Evolutionary conservation across 2,797 vertebrate species (phyloP).

Genomic region (Semaprochilodus insignis): DNA sequence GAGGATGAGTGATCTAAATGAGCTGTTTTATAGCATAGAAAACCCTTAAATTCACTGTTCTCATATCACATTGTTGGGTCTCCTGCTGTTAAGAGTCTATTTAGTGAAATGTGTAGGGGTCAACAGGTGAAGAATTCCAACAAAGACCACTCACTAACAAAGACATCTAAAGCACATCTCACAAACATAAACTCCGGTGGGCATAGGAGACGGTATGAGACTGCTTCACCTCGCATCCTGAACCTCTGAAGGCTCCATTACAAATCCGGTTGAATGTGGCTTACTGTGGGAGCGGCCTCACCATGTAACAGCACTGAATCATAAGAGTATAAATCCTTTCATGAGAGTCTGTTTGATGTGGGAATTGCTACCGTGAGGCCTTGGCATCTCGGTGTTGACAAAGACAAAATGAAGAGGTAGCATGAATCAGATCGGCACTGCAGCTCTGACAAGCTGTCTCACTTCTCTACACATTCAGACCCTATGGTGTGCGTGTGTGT

Average conservation of each 20-base stretch:
- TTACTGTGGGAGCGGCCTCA: constrained; percentile 10
- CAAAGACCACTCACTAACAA: not conserved
- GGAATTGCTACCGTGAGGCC: constrained; percentile 32
- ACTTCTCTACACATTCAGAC: not conserved
- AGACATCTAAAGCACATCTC: not conserved
- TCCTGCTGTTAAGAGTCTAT: not conserved
- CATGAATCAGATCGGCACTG: constrained; percentile 26
- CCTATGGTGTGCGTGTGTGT: constrained; percentile 5
- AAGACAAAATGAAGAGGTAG: constrained; percentile 37
- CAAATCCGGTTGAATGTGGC: constrained; percentile 29
- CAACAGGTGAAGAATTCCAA: not conserved
- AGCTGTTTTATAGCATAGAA: not conserved
- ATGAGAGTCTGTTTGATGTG: constrained; percentile 20
- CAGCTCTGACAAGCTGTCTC: constrained; percentile 13
- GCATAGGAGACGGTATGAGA: constrained; percentile 8
- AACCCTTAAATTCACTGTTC: not conserved
- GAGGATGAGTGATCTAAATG: not conserved
- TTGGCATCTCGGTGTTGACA: constrained; percentile 36
- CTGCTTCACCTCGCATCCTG: constrained; percentile 31
- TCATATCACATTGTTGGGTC: not conserved
- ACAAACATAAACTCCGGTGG: not conserved
- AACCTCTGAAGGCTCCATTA: constrained; percentile 20
- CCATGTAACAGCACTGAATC: constrained; percentile 18
- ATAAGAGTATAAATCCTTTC: constrained; percentile 29
- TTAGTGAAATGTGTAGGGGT: not conserved